Evolutionary conservation across 2,888 invertebrate genomes (phyloP).

Genomic region (Dicranocentrus wangi): DNA sequence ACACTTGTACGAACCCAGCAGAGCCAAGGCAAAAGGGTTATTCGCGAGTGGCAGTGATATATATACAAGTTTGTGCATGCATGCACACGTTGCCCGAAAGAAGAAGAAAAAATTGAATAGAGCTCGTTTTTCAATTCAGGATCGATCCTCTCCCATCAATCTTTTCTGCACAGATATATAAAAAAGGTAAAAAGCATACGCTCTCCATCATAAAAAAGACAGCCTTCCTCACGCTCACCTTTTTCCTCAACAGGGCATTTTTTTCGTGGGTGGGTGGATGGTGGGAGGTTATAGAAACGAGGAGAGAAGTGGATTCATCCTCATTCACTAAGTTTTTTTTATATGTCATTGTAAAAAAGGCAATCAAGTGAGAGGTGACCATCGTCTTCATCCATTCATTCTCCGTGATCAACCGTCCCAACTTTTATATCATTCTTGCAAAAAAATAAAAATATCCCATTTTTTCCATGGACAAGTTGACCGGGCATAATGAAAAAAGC

Average conservation of each 20-base stretch:
- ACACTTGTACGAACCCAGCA: constrained; percentile 47
- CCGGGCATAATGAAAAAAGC: constrained; percentile 30
- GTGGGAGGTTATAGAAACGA: background rate
- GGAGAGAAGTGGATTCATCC: constrained; percentile 36
- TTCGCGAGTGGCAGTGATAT: constrained; percentile 41
- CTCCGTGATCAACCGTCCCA: background rate
- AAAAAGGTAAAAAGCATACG: constrained; percentile 1
- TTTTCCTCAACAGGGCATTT: background rate
- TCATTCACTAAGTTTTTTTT: constrained; percentile 37
- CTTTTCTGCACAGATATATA: constrained; percentile 15
- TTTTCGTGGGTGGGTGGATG: background rate
- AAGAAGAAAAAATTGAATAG: constrained; percentile 42
- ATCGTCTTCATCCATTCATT: constrained; percentile 12
- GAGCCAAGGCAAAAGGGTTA: too few species aligned
- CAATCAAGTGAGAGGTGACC: constrained; percentile 58
- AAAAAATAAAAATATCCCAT: too few species aligned
- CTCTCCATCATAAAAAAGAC: background rate
- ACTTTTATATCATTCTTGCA: background rate
- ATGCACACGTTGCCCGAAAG: constrained; percentile 21
- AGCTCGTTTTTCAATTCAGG: constrained; percentile 58
- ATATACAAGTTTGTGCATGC: constrained; percentile 56
- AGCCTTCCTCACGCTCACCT: background rate
- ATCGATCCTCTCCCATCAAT: constrained; percentile 55
- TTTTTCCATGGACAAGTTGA: too few species aligned
- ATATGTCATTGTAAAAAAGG: constrained; percentile 48